Percentiles rank a stretch among this genome's conserved stretches.
Conservation (phyloP, 1,140 invertebrate species). For the Heliconius hewitsoni region DNA sequence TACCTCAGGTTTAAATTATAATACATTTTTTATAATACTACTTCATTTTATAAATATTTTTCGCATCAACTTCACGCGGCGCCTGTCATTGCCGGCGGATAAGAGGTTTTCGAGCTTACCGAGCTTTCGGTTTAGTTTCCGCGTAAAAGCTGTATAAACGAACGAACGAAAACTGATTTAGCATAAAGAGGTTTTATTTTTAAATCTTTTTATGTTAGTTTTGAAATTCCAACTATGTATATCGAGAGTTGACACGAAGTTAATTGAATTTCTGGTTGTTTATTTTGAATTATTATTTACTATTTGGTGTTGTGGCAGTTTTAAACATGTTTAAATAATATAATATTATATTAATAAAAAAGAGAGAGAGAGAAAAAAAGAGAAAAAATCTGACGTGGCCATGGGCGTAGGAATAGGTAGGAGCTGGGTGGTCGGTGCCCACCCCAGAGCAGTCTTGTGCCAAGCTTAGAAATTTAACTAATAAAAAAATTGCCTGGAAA, state of each 20-base stretch:
- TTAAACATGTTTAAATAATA: no score
- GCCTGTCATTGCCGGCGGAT: conserved; percentile 24
- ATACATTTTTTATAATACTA: conserved; percentile 12
- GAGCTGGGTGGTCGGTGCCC: no score
- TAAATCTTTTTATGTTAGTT: conserved; percentile 5
- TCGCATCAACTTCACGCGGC: conserved; percentile 12
- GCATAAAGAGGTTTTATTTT: conserved; percentile 5
- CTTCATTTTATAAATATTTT: conserved; percentile 22
- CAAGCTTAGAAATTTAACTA: no score
- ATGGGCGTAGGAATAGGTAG: no score
- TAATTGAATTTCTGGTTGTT: not conserved
- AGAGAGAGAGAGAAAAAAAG: no score
- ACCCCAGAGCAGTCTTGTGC: no score
- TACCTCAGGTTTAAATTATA: not conserved
- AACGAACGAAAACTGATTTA: conserved; percentile 21
- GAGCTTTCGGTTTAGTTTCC: conserved; percentile 20
- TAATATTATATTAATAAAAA: no score
- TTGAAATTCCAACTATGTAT: not conserved
- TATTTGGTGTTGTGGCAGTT: not conserved
- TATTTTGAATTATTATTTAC: not conserved
- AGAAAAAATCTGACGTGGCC: no score
- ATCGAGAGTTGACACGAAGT: not conserved
- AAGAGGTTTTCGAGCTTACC: conserved; percentile 15
- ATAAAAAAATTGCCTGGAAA: no score
- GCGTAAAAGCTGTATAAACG: conserved; percentile 29